A percentile compares a stretch with the other conserved stretches of the same genome.
These are phyloP conservation scores for Coregonus sp. DNA, from an alignment of 2,797 vertebrate genomes.

Conservation along the genomic window DNA sequence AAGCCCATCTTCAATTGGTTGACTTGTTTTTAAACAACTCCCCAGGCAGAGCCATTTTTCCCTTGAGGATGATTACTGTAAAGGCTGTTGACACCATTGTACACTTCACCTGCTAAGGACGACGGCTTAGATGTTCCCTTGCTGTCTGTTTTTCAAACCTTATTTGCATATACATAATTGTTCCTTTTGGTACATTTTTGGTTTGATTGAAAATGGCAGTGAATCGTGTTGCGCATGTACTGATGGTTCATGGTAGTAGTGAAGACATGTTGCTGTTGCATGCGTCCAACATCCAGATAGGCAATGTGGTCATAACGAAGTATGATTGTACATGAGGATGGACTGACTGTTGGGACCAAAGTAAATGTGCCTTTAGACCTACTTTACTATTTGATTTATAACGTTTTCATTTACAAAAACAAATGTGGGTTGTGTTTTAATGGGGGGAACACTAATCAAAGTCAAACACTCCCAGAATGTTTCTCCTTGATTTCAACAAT, in stretches of 20 bases:
- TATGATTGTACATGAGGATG: constrained; percentile 79
- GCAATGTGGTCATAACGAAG: constrained; percentile 74
- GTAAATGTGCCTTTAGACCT: constrained; percentile 94
- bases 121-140: neutral
- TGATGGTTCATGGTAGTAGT: constrained; percentile 83
- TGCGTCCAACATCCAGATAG: constrained; percentile 71
- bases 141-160: constrained; percentile 83
- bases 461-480: constrained; percentile 11
- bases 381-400: constrained; percentile 65
- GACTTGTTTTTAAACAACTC: neutral
- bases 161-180: constrained; percentile 54
- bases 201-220: neutral
- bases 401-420: constrained; percentile 65
- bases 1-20: neutral
- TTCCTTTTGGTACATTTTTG: neutral
- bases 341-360: constrained; percentile 91
- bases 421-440: constrained; percentile 20
- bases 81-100: neutral
- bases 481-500: neutral
- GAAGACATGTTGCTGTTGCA: constrained; percentile 73
- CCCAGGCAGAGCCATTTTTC: neutral
- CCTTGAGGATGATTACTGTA: neutral
- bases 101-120: neutral
- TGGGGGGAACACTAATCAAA: constrained; percentile 38
- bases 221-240: constrained; percentile 75